A percentile compares a stretch with the other conserved stretches of the same genome.
phyloP scores from a whole-genome alignment of 2,888 invertebrate species.

The Petrolisthes manimaculis region DNA sequence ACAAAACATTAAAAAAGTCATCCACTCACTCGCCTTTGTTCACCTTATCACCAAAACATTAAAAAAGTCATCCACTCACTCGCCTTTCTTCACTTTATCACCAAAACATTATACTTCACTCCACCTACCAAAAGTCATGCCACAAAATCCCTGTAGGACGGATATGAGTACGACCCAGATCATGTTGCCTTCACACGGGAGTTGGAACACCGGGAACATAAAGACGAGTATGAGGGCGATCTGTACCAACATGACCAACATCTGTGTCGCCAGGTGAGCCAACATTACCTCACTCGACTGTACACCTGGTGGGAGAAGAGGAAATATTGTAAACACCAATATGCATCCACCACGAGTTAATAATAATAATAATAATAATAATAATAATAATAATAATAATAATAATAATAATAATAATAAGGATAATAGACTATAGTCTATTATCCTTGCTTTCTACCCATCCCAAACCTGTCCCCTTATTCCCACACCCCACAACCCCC shows the following conservation, averaged over 20 bases:
- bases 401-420: too few relatives aligned
- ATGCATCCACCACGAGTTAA: background rate
- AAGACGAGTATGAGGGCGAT: constrained; percentile 70
- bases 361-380: background rate
- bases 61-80: background rate
- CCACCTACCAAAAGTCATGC: constrained; percentile 69
- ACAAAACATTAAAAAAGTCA: background rate
- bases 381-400: too few relatives aligned
- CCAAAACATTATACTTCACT: too few relatives aligned
- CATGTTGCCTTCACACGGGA: constrained; percentile 70
- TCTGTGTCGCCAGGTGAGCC: constrained; percentile 70
- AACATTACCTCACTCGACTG: constrained; percentile 70
- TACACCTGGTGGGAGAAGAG: constrained; percentile 68
- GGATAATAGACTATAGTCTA: too few relatives aligned
- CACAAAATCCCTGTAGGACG: constrained; percentile 70
- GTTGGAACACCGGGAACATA: constrained; percentile 69
- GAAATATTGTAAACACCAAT: background rate
- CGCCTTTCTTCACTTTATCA: background rate
- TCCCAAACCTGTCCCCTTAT: too few relatives aligned
- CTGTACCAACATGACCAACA: constrained; percentile 71
- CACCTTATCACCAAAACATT: background rate
- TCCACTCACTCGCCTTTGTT: background rate
- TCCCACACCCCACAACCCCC: too few relatives aligned
- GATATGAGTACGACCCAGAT: constrained; percentile 70
- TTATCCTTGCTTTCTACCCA: too few relatives aligned